Percentiles rank a stretch among this genome's conserved stretches.
phyloP scores from a whole-genome alignment of 2,797 vertebrate genomes.

The Poecilia picta region DNA sequence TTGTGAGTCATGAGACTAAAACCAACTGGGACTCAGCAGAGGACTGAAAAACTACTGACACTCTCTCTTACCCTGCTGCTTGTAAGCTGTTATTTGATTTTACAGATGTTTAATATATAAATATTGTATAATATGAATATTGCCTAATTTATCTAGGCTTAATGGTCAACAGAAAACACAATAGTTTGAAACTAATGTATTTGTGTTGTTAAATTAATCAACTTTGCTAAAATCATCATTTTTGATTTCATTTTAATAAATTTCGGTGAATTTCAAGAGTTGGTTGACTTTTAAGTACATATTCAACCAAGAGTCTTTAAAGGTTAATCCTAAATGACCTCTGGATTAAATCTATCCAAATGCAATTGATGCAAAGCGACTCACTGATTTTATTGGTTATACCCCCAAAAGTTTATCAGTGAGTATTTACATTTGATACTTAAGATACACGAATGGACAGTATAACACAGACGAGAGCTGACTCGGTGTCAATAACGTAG shows the following conservation, averaged over 20 bases:
- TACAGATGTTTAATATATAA: not conserved
- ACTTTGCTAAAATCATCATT: not conserved
- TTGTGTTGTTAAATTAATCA: not conserved
- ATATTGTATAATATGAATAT: not conserved
- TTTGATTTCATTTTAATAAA: not conserved
- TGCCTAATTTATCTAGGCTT: too few species aligned
- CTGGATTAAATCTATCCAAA: not conserved
- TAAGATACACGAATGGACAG: not conserved
- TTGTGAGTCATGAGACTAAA: not conserved
- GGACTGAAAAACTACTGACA: not conserved
- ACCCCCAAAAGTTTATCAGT: not conserved
- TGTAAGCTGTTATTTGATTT: not conserved
- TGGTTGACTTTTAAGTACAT: not conserved
- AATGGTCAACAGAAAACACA: not conserved
- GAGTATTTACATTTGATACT: not conserved
- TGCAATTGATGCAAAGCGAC: not conserved
- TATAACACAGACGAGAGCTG: not conserved
- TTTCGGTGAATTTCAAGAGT: not conserved
- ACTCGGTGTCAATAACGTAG: constrained; percentile 33
- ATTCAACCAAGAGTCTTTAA: not conserved
- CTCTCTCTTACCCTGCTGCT: not conserved
- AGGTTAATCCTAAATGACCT: not conserved
- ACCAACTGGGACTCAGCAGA: not conserved
- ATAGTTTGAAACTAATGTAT: not conserved
- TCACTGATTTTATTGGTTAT: not conserved